Percentiles rank a stretch among this genome's conserved stretches.
Evolutionary conservation across 2,888 invertebrate genomes (phyloP).

Genomic region (Hydroisotoma schaefferi): DNA sequence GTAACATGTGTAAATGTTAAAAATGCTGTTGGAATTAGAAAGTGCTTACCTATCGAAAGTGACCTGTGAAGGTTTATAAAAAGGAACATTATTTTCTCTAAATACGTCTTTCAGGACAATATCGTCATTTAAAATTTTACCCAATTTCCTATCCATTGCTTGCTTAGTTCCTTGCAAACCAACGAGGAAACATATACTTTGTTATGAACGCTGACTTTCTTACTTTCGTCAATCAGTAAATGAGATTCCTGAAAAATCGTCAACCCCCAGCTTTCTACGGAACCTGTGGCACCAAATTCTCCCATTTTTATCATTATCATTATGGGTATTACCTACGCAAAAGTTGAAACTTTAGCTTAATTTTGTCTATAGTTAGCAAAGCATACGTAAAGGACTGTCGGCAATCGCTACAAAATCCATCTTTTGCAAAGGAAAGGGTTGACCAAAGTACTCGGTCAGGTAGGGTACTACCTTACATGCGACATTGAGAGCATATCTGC

Average conservation of each 20-base stretch:
- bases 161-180: constrained; percentile 78
- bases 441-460: constrained; percentile 90
- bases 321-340: too few species aligned
- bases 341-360: too few species aligned
- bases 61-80: neutral
- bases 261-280: constrained; percentile 98
- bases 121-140: constrained; percentile 90
- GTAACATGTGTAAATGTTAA: neutral
- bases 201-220: neutral
- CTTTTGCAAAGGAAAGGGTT: constrained; percentile 91
- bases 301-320: too few species aligned
- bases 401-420: constrained; percentile 94
- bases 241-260: constrained; percentile 84
- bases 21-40: neutral
- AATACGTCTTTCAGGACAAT: neutral
- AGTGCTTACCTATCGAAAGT: neutral
- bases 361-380: constrained; percentile 62
- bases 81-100: neutral
- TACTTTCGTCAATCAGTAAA: constrained; percentile 68
- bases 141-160: constrained; percentile 97
- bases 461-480: constrained; percentile 86
- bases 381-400: constrained; percentile 61
- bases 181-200: constrained; percentile 13
- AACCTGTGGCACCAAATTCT: too few species aligned
- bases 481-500: constrained; percentile 84